Conservation (phyloP, 2,888 invertebrate species). For the Synergus laeviventris region DNA sequence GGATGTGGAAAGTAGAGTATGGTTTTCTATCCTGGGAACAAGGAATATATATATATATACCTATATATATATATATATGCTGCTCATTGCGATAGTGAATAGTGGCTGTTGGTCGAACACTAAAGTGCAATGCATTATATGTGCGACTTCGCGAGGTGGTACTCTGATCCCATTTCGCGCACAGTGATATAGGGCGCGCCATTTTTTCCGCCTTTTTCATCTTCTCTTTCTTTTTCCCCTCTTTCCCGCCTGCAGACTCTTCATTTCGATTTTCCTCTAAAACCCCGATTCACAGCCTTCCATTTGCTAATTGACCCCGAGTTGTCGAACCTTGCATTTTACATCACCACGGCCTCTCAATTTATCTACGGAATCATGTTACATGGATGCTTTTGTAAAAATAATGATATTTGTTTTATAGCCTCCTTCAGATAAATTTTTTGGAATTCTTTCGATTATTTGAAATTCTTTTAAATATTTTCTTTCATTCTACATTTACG, state of each 20-base stretch:
- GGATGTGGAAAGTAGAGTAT: neutral
- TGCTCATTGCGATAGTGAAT: slow-evolving; percentile 28
- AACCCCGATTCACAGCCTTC: slow-evolving; percentile 46
- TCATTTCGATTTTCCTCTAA: slow-evolving; percentile 38
- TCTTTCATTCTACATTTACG: no score
- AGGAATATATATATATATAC: neutral
- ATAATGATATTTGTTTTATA: neutral
- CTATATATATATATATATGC: neutral
- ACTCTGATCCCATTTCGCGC: slow-evolving; percentile 36
- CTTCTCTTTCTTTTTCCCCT: slow-evolving; percentile 2
- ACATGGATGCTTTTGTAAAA: neutral
- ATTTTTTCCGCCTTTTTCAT: slow-evolving; percentile 39
- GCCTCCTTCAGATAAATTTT: neutral
- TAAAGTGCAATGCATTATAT: slow-evolving; percentile 38
- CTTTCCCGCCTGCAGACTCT: slow-evolving; percentile 16
- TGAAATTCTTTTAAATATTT: no score
- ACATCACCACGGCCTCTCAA: slow-evolving; percentile 12
- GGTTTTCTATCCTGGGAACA: slow-evolving; percentile 28
- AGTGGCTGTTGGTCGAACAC: slow-evolving; percentile 35
- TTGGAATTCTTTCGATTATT: no score
- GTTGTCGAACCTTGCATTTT: slow-evolving; percentile 45
- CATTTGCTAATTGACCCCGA: slow-evolving; percentile 55
- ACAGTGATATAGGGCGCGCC: slow-evolving; percentile 35
- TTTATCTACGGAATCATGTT: neutral
- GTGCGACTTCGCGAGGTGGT: slow-evolving; percentile 29